These are phyloP conservation scores for Rhopalosiphum padi DNA, from an alignment of 1,140 invertebrate species.

Conservation along the genomic window DNA sequence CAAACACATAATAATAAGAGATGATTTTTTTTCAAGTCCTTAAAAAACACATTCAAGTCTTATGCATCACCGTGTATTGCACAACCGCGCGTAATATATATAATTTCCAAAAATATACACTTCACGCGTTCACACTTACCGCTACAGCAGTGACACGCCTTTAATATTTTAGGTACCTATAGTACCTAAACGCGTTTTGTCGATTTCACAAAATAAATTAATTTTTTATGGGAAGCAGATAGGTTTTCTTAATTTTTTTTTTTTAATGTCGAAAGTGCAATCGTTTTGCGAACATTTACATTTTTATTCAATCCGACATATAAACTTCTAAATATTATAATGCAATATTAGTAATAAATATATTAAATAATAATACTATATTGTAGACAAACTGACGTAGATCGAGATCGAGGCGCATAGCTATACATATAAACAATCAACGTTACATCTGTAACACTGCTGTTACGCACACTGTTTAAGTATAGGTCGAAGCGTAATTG, in stretches of 20 bases:
- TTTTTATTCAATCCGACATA: not conserved
- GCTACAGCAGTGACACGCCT: not conserved
- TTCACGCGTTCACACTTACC: not conserved
- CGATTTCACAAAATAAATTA: conserved; percentile 11
- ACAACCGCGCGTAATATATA: not conserved
- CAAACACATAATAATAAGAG: not conserved
- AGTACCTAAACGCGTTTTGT: not conserved
- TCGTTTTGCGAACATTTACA: not conserved
- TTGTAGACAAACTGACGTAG: not conserved
- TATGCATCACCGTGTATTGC: not conserved
- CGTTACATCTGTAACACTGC: not conserved
- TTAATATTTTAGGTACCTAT: not conserved
- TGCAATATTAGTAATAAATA: not conserved
- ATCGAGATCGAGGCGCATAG: not conserved
- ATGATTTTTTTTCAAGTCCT: conserved; percentile 12
- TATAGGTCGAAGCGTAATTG: not conserved
- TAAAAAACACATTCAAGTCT: conserved; percentile 11
- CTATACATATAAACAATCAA: not conserved
- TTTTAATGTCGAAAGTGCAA: not conserved
- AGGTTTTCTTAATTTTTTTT: not conserved
- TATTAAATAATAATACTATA: not conserved
- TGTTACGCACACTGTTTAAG: not conserved
- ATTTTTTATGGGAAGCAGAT: not conserved
- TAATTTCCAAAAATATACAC: not conserved
- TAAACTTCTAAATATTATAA: not conserved